Evolutionary conservation across 1,140 invertebrate species (phyloP).

Genomic region (Bombus superbus): DNA sequence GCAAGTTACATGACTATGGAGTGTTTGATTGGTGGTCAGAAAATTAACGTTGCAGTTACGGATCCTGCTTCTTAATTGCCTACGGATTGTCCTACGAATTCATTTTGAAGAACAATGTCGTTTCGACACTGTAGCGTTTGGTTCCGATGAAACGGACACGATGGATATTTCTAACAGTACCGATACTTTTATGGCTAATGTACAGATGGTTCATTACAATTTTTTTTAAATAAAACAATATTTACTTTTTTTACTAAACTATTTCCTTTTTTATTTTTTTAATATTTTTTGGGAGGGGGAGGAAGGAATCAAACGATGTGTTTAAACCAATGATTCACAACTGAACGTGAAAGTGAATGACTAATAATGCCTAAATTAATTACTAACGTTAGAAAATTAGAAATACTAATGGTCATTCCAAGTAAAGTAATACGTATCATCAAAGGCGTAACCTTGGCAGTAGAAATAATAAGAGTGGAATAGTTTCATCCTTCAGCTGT

Average conservation of each 20-base stretch:
- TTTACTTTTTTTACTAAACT: no score
- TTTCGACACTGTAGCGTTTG: conserved; percentile 8
- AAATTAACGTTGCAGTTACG: conserved; percentile 57
- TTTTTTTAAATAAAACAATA: neutral
- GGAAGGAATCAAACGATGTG: neutral
- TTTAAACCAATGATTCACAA: neutral
- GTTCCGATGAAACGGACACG: neutral
- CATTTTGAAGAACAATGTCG: conserved; percentile 49
- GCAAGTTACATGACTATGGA: conserved; percentile 63
- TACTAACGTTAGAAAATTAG: neutral
- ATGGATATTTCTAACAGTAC: neutral
- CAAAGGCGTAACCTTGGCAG: neutral
- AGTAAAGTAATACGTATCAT: neutral
- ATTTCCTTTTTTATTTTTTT: neutral
- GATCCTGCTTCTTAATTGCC: conserved; percentile 31
- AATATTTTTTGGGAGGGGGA: no score
- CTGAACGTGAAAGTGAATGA: neutral
- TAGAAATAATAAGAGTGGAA: neutral
- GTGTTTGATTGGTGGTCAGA: conserved; percentile 34
- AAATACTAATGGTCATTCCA: neutral
- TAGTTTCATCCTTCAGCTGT: neutral
- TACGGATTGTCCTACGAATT: neutral
- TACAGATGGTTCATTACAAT: neutral
- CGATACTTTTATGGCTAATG: neutral
- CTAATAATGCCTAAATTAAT: neutral